Percentiles rank a stretch among this genome's conserved stretches.
Evolutionary conservation across 2,888 invertebrate species (phyloP).

Genomic region (Clusia tigrina): DNA sequence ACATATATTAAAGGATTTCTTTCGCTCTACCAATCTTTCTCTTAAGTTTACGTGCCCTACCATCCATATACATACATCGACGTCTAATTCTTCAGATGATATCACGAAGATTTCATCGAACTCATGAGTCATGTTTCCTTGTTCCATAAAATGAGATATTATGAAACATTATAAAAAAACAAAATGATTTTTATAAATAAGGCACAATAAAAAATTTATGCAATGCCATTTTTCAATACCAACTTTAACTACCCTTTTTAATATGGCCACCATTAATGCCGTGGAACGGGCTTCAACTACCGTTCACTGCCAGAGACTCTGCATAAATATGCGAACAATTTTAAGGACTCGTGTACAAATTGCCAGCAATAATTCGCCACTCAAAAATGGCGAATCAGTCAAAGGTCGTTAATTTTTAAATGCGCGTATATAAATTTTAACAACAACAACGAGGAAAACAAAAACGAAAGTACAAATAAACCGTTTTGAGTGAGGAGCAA

Average conservation of each 20-base stretch:
- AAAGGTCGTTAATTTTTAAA: slow-evolving; percentile 55
- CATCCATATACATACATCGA: too few species aligned
- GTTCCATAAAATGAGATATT: too few species aligned
- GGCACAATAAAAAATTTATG: too few species aligned
- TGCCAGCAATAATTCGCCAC: slow-evolving; percentile 43
- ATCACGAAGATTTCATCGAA: too few species aligned
- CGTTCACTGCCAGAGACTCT: too few species aligned
- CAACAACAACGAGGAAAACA: slow-evolving; percentile 38
- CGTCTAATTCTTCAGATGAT: too few species aligned
- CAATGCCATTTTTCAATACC: not conserved
- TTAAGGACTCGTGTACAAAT: slow-evolving; percentile 38
- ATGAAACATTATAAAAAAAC: too few species aligned
- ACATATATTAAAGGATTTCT: too few species aligned
- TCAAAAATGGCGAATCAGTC: slow-evolving; percentile 44
- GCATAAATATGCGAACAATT: slow-evolving; percentile 9
- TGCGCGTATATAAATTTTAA: slow-evolving; percentile 44
- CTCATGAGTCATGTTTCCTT: too few species aligned
- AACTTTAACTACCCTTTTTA: slow-evolving; percentile 12
- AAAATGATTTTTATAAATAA: too few species aligned
- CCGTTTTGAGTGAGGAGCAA: not conserved
- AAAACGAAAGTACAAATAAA: not conserved
- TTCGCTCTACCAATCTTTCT: too few species aligned
- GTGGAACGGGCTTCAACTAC: not conserved
- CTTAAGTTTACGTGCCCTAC: too few species aligned
- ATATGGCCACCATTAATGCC: slow-evolving; percentile 6